Evolutionary conservation across 2,113 vertebrate species (phyloP), one percentile per base, ranked within the genome.

Genomic region (Redunca redunca): DNA sequence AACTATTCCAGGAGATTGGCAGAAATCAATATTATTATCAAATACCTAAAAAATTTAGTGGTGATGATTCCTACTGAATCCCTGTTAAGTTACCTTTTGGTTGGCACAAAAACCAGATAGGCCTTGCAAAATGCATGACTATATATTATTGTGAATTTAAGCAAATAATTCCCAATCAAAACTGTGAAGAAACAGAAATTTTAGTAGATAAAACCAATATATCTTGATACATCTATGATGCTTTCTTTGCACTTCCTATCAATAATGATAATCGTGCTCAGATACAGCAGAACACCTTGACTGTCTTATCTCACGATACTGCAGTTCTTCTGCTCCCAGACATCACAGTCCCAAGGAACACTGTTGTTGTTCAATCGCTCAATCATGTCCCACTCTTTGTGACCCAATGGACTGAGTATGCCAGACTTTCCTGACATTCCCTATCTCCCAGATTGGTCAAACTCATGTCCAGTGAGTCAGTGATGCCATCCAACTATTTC

Each of bases 221-320:
- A 83, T 58, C 57, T 46, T 7, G 5, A 87, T 4, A 83, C 0
- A 43, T 2, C 10, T 87, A 43, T 36, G 10, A 67, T 96, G 8
- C n/a, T 93, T 95, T 91, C 67, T 93, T 67, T 48, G 57, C 33
- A 77, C 80, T 71, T 94, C 3, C 12, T 92, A 71, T 94, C 30
- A 98, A 87, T 17, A 96, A 57, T 62, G 23, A 85, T 71, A 95
- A 53, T 53, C 12, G 86, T 21, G 40, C 11, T 57, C 16, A 96
- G 33, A 95, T 91, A 89, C 9, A 62, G 2, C 6, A 77, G 48
- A 81, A 78, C 23, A 26, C 36, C 36, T 78, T 82, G 50, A 23
- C 46, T 50, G 7, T 81, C 30, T 93, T 55, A 46, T 2, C 1
- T 67, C 19, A 53, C 4, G 1, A 83, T 77, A 26, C 67, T 16